phyloP scores from a whole-genome alignment of 2,888 invertebrate genomes.

The Caenorhabditis sp. region DNA sequence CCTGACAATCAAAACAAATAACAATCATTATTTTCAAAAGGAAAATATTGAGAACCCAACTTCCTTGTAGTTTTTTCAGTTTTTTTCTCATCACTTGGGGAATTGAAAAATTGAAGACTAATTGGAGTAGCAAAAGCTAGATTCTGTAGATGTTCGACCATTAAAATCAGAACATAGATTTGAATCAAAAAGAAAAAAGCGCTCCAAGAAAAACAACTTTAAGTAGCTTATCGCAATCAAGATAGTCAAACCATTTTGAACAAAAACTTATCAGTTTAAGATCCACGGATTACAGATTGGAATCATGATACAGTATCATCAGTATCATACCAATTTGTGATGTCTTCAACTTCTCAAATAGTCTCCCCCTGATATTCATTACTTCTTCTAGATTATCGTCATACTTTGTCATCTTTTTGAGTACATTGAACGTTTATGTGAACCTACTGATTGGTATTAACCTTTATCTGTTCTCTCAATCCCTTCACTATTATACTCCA shows the following conservation, averaged over 20 bases:
- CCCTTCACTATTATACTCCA: not conserved
- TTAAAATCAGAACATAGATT: not conserved
- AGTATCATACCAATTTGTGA: too few species aligned
- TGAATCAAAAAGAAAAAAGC: not conserved
- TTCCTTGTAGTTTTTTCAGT: too few species aligned
- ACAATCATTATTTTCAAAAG: too few species aligned
- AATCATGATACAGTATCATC: not conserved
- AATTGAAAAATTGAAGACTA: too few species aligned
- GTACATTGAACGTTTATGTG: not conserved
- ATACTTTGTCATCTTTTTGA: not conserved
- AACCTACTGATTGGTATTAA: conserved; percentile 3
- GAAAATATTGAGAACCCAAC: too few species aligned
- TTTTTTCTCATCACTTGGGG: too few species aligned
- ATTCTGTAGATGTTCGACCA: not conserved
- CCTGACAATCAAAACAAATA: too few species aligned
- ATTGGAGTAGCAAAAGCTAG: too few species aligned
- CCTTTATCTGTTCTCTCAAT: conserved; percentile 1
- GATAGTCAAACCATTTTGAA: too few species aligned
- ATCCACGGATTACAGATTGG: not conserved
- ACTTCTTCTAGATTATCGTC: not conserved
- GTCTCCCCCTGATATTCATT: too few species aligned
- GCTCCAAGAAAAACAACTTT: conserved; percentile 4
- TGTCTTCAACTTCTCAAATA: too few species aligned
- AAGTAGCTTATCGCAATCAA: conserved; percentile 6
- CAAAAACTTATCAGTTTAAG: not conserved